phyloP scores from a whole-genome alignment of 1,140 invertebrate genomes.

The Zaprionus capensis region DNA sequence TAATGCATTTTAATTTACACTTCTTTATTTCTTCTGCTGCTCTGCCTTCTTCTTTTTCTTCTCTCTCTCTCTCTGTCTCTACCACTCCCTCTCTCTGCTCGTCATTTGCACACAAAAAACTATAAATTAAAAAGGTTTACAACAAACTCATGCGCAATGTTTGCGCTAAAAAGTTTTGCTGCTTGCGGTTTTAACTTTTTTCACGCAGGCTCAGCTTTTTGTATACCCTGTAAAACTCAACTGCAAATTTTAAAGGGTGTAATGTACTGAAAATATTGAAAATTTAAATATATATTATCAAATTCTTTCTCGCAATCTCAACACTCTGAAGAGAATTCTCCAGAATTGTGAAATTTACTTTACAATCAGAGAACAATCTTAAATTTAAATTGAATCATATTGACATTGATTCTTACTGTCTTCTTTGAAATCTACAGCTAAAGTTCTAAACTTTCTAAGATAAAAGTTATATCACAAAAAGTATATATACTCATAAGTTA shows the following conservation, averaged over 20 bases:
- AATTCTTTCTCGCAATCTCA: no score
- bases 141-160: conserved; percentile 37
- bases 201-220: not conserved
- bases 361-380: not conserved
- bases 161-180: conserved; percentile 35
- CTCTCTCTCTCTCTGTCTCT: not conserved
- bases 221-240: conserved; percentile 25
- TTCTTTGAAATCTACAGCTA: no score
- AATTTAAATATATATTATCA: not conserved
- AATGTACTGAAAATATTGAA: not conserved
- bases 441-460: not conserved
- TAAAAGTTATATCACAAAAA: no score
- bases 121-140: conserved; percentile 61
- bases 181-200: conserved; percentile 19
- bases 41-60: no score
- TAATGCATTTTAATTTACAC: conserved; percentile 72
- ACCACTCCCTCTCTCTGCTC: not conserved
- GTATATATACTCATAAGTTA: no score
- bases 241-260: not conserved
- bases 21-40: conserved; percentile 5
- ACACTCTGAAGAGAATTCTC: no score
- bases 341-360: not conserved
- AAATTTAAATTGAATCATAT: not conserved
- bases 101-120: conserved; percentile 43
- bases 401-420: no score